Percentiles rank a stretch among this genome's conserved stretches.
These are phyloP conservation scores for Mythimna loreyi DNA, from an alignment of 2,888 invertebrate species.

Conservation along the genomic window DNA sequence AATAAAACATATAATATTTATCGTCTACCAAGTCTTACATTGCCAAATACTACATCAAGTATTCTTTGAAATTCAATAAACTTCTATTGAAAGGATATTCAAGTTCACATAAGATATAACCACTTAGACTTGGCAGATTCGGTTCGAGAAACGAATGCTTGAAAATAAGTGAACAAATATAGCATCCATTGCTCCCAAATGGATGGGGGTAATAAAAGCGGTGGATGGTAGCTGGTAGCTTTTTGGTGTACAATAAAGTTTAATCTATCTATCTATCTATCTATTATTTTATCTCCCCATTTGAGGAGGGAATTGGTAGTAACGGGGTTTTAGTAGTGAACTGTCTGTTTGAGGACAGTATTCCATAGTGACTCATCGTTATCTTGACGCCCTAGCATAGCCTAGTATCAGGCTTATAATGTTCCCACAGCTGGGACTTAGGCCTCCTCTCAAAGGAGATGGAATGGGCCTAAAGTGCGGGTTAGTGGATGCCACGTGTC, in stretches of 20 bases:
- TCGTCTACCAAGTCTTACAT: background rate
- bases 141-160: slow-evolving; percentile 15
- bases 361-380: background rate
- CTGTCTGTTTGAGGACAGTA: background rate
- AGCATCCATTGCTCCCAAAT: slow-evolving; percentile 38
- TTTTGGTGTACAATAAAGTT: no score
- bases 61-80: slow-evolving; percentile 19
- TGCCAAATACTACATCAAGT: slow-evolving; percentile 2
- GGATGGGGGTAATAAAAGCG: slow-evolving; percentile 49
- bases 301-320: slow-evolving; percentile 22
- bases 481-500: no score
- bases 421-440: no score
- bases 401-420: no score
- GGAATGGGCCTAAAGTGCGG: no score
- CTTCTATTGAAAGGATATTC: slow-evolving; percentile 16
- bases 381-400: no score
- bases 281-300: slow-evolving; percentile 49
- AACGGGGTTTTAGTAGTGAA: slow-evolving; percentile 24
- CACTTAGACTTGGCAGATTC: slow-evolving; percentile 33
- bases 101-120: slow-evolving; percentile 16
- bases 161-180: slow-evolving; percentile 40
- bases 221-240: slow-evolving; percentile 23
- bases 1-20: no score
- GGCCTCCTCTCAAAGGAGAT: no score
- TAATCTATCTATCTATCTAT: no score